Percentiles rank a stretch among this genome's conserved stretches.
Evolutionary conservation across 2,113 vertebrate genomes (phyloP).

Genomic region (Oceanodroma tethys): DNA sequence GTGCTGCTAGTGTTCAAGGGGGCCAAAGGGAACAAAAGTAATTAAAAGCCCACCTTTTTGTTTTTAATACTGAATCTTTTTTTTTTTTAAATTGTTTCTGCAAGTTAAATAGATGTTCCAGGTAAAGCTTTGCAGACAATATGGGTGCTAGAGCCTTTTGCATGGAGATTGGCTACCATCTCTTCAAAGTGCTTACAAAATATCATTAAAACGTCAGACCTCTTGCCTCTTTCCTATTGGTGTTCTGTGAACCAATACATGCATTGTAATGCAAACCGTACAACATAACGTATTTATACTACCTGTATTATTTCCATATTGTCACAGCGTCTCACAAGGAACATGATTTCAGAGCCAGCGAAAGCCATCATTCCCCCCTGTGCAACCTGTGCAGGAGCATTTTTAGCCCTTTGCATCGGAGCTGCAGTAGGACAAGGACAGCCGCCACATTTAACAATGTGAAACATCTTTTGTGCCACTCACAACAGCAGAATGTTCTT

Average conservation of each 20-base stretch:
- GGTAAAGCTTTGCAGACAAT: neutral
- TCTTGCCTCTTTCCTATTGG: neutral
- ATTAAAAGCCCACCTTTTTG: neutral
- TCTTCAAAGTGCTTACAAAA: neutral
- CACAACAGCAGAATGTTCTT: neutral
- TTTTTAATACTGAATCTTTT: neutral
- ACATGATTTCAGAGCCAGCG: neutral
- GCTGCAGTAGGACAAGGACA: neutral
- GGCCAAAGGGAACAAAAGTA: neutral
- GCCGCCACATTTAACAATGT: neutral
- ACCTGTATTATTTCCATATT: neutral
- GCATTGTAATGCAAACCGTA: neutral
- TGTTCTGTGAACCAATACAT: neutral
- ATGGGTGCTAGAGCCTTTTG: neutral
- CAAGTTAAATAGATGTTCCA: neutral
- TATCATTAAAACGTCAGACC: neutral
- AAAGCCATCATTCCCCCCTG: neutral
- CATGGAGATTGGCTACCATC: neutral
- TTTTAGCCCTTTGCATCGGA: accelerated
- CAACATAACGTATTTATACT: neutral
- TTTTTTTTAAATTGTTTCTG: neutral
- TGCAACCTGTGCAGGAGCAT: neutral
- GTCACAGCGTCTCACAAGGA: neutral
- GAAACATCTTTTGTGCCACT: neutral
- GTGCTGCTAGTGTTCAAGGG: neutral